Evolutionary conservation across 30 jellyfish, hydroid and myxozoan species (phyloP).

Genomic region (Sanderia malayensis): DNA sequence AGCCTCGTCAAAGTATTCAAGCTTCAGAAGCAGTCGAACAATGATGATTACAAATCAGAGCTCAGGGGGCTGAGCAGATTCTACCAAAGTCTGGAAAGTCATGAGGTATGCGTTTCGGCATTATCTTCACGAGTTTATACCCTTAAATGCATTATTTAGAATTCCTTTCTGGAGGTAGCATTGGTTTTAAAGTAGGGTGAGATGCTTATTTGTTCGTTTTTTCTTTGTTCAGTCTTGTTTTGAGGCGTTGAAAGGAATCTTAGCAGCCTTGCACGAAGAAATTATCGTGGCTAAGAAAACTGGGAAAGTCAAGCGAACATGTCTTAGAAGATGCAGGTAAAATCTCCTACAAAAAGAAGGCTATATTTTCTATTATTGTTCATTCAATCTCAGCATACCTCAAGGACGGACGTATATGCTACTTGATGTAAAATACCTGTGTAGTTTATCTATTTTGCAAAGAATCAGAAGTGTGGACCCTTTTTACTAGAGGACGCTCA

Average conservation of each 20-base stretch:
- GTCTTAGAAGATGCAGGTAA: slow-evolving; percentile 67
- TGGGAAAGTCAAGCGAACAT: slow-evolving; percentile 50
- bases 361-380: no score
- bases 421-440: not conserved
- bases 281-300: slow-evolving; percentile 47
- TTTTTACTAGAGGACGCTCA: not conserved
- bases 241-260: slow-evolving; percentile 45
- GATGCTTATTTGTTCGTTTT: not conserved
- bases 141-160: no score
- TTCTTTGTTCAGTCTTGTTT: slow-evolving; percentile 29
- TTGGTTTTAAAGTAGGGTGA: no score
- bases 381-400: no score
- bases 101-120: no score
- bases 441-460: not conserved
- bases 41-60: not conserved
- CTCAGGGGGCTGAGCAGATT: not conserved
- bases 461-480: not conserved
- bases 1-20: not conserved
- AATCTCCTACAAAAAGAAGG: no score
- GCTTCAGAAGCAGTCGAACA: not conserved
- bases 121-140: no score
- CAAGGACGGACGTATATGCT: not conserved
- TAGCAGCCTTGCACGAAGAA: slow-evolving; percentile 49
- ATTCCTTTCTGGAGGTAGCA: no score
- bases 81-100: not conserved